Evolutionary conservation across 2,888 invertebrate species (phyloP).

Genomic region (Pimpla rufipes): DNA sequence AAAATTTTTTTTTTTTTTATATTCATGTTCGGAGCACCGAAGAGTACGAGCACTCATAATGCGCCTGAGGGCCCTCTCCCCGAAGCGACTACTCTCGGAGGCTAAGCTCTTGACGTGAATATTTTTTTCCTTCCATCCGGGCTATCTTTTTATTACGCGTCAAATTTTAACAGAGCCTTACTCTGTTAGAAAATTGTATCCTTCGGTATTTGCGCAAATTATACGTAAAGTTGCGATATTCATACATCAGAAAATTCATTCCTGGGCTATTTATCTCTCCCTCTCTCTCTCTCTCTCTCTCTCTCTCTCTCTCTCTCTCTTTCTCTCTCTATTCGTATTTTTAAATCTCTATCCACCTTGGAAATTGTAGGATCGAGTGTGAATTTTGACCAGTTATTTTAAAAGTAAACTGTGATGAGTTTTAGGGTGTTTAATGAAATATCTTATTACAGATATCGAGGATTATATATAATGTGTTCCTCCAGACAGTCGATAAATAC

Average conservation of each 20-base stretch:
- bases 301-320: too few relatives aligned
- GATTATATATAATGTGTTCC: conserved; percentile 20
- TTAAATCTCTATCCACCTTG: too few relatives aligned
- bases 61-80: not conserved
- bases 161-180: conserved; percentile 3
- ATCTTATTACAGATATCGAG: too few relatives aligned
- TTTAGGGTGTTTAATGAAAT: too few relatives aligned
- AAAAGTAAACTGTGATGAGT: not conserved
- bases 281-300: too few relatives aligned
- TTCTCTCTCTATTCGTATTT: conserved; percentile 11
- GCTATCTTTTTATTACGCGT: conserved; percentile 12
- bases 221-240: too few relatives aligned
- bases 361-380: conserved; percentile 13
- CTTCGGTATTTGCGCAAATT: not conserved
- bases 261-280: not conserved
- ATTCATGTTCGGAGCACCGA: too few relatives aligned
- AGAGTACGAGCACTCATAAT: conserved; percentile 20
- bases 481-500: conserved; percentile 5
- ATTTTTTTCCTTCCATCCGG: too few relatives aligned
- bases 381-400: not conserved
- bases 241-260: not conserved
- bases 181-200: conserved; percentile 9
- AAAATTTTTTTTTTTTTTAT: conserved; percentile 16
- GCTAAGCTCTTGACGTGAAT: too few relatives aligned
- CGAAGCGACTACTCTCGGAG: too few relatives aligned